A percentile compares a stretch with the other conserved stretches of the same genome.
These are phyloP conservation scores for Azemiops feae DNA, from an alignment of 2,113 vertebrate genomes.

Conservation along the genomic window DNA sequence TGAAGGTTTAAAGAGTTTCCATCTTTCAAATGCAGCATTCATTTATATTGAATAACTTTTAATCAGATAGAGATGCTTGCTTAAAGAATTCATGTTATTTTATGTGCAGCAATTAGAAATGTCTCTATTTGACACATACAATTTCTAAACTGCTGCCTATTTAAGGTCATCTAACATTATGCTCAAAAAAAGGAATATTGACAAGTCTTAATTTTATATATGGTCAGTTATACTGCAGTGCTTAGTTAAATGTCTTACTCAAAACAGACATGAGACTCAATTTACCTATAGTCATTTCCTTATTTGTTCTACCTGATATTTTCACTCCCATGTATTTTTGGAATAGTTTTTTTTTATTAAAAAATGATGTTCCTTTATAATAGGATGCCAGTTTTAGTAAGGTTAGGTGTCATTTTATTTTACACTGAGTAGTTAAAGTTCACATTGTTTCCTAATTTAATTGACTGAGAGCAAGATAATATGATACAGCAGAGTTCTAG, in stretches of 20 bases:
- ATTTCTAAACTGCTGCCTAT: neutral
- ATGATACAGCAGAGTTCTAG: conserved; percentile 55
- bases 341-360: neutral
- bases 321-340: neutral
- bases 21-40: neutral
- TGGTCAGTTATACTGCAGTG: neutral
- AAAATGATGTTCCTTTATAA: neutral
- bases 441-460: conserved; percentile 42
- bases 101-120: neutral
- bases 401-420: conserved; percentile 43
- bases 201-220: neutral
- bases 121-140: neutral
- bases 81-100: neutral
- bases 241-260: neutral
- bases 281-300: neutral
- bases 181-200: neutral
- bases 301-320: neutral
- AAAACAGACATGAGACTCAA: neutral
- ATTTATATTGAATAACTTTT: neutral
- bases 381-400: conserved; percentile 4
- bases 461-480: conserved; percentile 53
- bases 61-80: neutral
- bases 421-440: conserved; percentile 43
- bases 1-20: neutral
- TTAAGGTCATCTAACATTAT: neutral